A percentile compares a stretch with the other conserved stretches of the same genome.
Conservation (phyloP, 2,797 vertebrate species). For the Poeciliopsis paucimaculata region DNA sequence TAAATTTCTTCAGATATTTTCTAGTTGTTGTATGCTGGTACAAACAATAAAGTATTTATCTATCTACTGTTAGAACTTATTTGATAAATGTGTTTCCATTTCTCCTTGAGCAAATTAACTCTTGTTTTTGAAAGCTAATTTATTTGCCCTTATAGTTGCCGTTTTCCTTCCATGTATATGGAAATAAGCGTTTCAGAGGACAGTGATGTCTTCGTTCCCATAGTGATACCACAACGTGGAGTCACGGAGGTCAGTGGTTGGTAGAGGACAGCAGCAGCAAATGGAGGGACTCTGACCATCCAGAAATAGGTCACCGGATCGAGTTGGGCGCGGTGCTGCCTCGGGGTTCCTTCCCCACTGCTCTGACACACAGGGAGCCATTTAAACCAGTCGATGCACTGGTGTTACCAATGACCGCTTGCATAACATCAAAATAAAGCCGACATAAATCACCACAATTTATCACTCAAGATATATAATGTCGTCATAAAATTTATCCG, state of each 20-base stretch:
- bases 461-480: not conserved
- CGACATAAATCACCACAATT: not conserved
- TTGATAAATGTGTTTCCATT: too few relatives aligned
- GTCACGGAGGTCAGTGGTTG: constrained; percentile 20
- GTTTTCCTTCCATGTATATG: not conserved
- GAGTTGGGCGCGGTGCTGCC: constrained; percentile 27
- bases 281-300: constrained; percentile 36
- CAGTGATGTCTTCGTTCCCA: constrained; percentile 61
- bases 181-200: not conserved
- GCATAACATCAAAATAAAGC: not conserved
- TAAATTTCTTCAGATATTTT: too few relatives aligned
- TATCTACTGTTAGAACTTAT: too few relatives aligned
- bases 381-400: constrained; percentile 60
- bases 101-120: too few relatives aligned
- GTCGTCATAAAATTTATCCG: not conserved
- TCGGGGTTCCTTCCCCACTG: constrained; percentile 12
- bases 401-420: not conserved
- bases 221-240: constrained; percentile 32
- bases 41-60: too few relatives aligned
- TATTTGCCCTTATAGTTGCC: not conserved
- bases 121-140: too few relatives aligned
- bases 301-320: constrained; percentile 67
- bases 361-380: constrained; percentile 49
- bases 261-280: constrained; percentile 10
- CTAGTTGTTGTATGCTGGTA: too few relatives aligned